Conservation (phyloP, 2,797 vertebrate genomes). For the Urophycis tenuis region DNA sequence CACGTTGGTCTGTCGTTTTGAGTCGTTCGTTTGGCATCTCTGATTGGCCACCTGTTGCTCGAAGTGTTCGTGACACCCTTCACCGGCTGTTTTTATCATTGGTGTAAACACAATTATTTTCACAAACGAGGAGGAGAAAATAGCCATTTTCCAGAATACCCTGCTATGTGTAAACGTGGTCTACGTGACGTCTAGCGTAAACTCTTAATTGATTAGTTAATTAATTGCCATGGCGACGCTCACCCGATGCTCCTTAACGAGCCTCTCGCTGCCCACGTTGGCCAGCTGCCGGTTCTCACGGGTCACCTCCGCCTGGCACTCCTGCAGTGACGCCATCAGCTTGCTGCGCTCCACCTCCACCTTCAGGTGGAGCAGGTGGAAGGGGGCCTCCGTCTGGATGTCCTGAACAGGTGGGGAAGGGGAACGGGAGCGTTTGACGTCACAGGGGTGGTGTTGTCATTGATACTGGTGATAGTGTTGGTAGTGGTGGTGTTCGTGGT, state of each 20-base stretch:
- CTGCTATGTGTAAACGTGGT: no score
- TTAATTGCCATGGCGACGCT: slow-evolving; percentile 22
- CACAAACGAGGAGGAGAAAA: no score
- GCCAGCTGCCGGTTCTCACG: slow-evolving; percentile 80
- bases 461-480: no score
- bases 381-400: slow-evolving; percentile 85
- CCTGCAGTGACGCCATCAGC: slow-evolving; percentile 76
- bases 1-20: no score
- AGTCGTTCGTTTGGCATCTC: no score
- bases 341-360: slow-evolving; percentile 82
- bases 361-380: slow-evolving; percentile 87
- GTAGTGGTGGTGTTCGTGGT: not conserved
- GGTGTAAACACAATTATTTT: no score
- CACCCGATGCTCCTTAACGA: slow-evolving; percentile 89
- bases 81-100: no score
- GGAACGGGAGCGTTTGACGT: not conserved
- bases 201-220: not conserved
- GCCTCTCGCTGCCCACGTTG: slow-evolving; percentile 82
- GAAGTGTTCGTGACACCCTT: no score
- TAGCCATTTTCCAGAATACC: no score
- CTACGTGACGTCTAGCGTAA: no score
- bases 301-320: slow-evolving; percentile 81
- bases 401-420: slow-evolving; percentile 70
- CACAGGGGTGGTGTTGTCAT: no score
- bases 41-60: no score